phyloP scores from a whole-genome alignment of 2,113 vertebrate species.

The Phalacrocorax brasilianus region DNA sequence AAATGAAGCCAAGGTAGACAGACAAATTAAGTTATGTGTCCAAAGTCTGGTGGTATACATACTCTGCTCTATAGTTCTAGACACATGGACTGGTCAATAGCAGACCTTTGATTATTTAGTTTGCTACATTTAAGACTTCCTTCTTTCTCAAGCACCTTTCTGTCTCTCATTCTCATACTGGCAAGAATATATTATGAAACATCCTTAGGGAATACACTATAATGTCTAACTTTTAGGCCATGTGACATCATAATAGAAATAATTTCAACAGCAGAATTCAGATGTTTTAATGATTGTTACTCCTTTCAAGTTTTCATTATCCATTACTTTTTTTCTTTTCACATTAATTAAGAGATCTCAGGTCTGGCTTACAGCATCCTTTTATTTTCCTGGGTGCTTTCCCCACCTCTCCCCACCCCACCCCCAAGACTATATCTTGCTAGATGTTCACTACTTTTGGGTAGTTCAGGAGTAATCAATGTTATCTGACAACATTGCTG shows the following conservation, averaged over 20 bases:
- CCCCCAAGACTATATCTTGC: not conserved
- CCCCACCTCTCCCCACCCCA: fast-evolving
- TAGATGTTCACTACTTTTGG: not conserved
- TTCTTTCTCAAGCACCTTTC: not conserved
- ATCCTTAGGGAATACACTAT: not conserved
- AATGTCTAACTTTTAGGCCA: not conserved
- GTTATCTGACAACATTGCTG: not conserved
- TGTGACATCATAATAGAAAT: not conserved
- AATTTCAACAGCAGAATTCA: not conserved
- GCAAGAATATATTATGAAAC: not conserved
- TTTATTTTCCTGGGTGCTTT: not conserved
- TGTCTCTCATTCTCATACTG: not conserved
- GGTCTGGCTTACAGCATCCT: not conserved
- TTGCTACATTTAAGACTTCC: not conserved
- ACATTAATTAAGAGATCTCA: not conserved
- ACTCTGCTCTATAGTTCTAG: not conserved
- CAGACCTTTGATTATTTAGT: not conserved
- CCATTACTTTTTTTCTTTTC: not conserved
- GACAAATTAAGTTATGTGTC: not conserved
- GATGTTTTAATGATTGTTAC: not conserved
- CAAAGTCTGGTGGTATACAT: not conserved
- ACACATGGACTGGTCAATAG: not conserved
- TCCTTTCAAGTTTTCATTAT: not conserved
- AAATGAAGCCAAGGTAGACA: not conserved
- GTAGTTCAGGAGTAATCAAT: not conserved